phyloP scores from a whole-genome alignment of 1,140 invertebrate genomes.

The Aporrectodea caliginosa region DNA sequence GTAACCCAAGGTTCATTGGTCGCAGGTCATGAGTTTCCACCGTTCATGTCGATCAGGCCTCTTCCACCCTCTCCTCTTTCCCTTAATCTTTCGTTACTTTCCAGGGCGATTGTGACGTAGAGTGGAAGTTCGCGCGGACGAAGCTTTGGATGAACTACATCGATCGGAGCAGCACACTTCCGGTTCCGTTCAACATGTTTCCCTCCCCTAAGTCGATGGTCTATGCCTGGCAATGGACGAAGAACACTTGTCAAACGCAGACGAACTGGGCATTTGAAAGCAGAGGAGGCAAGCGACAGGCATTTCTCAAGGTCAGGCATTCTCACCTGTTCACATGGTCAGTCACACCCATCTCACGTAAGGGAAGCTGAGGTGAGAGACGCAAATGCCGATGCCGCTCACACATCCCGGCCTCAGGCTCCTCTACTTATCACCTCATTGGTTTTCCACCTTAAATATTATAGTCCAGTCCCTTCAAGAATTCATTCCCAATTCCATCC shows the following conservation, averaged over 20 bases:
- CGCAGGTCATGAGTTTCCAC: no score
- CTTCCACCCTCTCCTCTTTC: no score
- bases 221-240: slow-evolving; percentile 28
- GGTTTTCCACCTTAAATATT: neutral
- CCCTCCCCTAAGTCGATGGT: slow-evolving; percentile 77
- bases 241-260: neutral
- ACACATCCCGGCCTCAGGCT: neutral
- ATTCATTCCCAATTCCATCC: neutral
- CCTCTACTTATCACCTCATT: neutral
- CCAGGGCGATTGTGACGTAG: slow-evolving; percentile 81
- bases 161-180: slow-evolving; percentile 81
- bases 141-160: slow-evolving; percentile 92
- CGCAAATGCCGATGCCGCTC: neutral
- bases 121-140: slow-evolving; percentile 90
- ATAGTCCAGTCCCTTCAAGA: no score
- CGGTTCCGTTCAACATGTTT: slow-evolving; percentile 84
- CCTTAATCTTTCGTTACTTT: no score
- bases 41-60: no score
- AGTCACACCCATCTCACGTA: neutral
- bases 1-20: no score
- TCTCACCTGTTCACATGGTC: neutral
- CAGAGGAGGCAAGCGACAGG: neutral
- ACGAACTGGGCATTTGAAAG: neutral
- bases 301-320: neutral
- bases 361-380: neutral